Evolutionary conservation across 2,113 vertebrate genomes (phyloP).

Genomic region (Pygoscelis antarcticus): DNA sequence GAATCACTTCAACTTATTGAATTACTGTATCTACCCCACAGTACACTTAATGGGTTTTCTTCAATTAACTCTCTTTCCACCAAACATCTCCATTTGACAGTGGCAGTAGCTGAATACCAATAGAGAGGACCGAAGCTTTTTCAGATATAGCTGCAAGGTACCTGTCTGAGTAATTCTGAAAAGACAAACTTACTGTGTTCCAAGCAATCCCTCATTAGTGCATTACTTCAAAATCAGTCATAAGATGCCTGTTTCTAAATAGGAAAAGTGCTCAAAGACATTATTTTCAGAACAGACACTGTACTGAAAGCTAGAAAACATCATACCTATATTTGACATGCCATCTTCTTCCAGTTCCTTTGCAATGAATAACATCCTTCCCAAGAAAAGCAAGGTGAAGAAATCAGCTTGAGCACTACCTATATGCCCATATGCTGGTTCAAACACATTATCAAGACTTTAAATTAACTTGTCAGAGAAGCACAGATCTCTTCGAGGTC

Average conservation of each 20-base stretch:
- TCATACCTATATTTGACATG: conserved; percentile 5
- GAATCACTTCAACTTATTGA: background rate
- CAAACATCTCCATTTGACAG: background rate
- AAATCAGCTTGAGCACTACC: background rate
- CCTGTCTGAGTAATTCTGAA: background rate
- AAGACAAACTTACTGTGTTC: background rate
- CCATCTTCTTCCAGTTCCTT: background rate
- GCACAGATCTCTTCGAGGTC: background rate
- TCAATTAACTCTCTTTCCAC: background rate
- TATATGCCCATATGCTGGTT: rapidly evolving
- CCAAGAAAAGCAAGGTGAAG: background rate
- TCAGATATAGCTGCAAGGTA: background rate
- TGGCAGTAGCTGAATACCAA: background rate
- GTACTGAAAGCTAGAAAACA: background rate
- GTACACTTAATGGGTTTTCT: background rate
- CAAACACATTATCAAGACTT: background rate
- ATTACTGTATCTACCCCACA: background rate
- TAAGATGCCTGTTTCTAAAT: background rate
- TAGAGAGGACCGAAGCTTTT: background rate
- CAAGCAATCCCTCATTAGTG: background rate
- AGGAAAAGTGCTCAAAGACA: background rate
- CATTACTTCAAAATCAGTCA: background rate
- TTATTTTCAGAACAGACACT: background rate
- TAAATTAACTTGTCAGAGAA: background rate
- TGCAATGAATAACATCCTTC: conserved; percentile 1